Base-by-base conservation (phyloP, 2,797 vertebrate genomes). In the Amphiprion clarkii region DNA sequence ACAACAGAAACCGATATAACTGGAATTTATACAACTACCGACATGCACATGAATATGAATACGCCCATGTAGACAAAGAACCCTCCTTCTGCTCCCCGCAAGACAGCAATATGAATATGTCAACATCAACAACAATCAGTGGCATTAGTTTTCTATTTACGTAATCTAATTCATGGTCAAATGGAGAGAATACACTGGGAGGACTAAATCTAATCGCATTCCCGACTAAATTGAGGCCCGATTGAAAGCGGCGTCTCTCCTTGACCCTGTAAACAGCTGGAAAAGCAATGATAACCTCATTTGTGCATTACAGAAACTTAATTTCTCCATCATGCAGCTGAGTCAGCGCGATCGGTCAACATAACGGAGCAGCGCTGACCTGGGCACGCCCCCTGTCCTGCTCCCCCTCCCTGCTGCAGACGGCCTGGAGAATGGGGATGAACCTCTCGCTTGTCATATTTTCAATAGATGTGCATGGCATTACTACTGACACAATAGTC, bases 261-360 rank as follows among this genome's bases (percentile, higher is more conserved):
- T 89, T 92, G 89, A 92, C 92, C 89, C 82, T 11, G 82, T 65
- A 82, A 87, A 91, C 84, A 93, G 87, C 89, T 92, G 86, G 85
- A 85, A 87, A 88, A 88, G 86, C 87, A 92, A 85, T 84, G 88
- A 92, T 93, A 92, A 92, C 82, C 79, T 92, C 83, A 79, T 91
- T 91, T 90, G 85, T 87, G 84, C 84, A 88, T 92, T 86, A 87
- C 82, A 88, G 86, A 89, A 92, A 90, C 86, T 87, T 90, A 85
- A 91, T 90, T 90, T 90, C 87, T 67, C 76, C 71, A 89, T 91
- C 88, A 88, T 82, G 78, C 33, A 10, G 78, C 84, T 70, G 83
- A 89, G 75, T 86, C 40, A 56, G 65, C 57, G 7, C 67, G 63
- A 83, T 71, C 74, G 87, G 81, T 76, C 82, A 81, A 84, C 87